Conservation (phyloP, 23 tunicate species). For the Ascidia mentula region DNA sequence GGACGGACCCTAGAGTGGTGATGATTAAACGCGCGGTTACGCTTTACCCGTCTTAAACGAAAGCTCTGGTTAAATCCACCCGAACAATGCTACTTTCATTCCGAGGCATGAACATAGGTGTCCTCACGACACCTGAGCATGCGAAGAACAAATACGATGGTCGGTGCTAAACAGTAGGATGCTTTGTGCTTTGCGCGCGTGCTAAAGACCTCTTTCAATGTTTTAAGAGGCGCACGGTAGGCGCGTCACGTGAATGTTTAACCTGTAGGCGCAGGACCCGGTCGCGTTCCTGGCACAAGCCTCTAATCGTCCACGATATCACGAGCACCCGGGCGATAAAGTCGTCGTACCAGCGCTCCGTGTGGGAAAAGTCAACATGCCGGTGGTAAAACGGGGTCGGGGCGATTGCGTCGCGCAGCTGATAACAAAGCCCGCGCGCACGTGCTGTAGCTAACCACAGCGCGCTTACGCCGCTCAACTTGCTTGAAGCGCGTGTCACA, state of each 20-base stretch:
- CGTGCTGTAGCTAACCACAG: neutral
- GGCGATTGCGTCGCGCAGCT: conserved; percentile 9
- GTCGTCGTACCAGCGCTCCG: neutral
- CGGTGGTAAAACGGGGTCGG: neutral
- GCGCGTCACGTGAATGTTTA: conserved; percentile 2
- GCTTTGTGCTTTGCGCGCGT: neutral
- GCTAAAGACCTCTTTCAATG: neutral
- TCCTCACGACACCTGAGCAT: conserved; percentile 7
- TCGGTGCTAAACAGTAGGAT: neutral
- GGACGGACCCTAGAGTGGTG: neutral
- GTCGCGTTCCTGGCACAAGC: conserved; percentile 15
- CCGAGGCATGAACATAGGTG: neutral
- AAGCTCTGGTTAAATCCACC: neutral
- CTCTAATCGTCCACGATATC: conserved; percentile 7
- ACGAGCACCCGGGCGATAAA: neutral
- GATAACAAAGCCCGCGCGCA: conserved; percentile 5
- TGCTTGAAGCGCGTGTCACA: conserved; percentile 8
- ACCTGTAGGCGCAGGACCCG: neutral
- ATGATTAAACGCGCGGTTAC: neutral
- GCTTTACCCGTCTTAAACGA: too few relatives aligned
- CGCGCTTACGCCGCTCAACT: conserved; percentile 4
- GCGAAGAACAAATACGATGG: neutral
- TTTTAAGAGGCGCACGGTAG: conserved; percentile 9
- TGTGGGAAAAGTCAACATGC: conserved; percentile 25
- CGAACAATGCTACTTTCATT: neutral